Evolutionary conservation across 2,888 invertebrate genomes (phyloP), one percentile per base, ranked within the genome.

Genomic region (Scrobipalpa costella): DNA sequence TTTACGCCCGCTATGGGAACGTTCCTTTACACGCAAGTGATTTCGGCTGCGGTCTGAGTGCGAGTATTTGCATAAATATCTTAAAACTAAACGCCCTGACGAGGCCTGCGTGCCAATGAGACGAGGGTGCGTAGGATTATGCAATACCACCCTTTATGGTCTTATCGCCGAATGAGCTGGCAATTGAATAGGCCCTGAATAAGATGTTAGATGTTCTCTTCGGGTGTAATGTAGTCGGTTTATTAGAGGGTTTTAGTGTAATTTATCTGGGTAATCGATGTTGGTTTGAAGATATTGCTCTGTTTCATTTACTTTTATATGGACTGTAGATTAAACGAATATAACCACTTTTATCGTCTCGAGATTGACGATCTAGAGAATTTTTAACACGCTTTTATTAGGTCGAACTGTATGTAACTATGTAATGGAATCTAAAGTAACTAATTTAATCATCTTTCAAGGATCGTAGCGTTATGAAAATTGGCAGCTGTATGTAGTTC

Each of bases 11-110:
- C 50, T 2, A 21, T 36, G 61, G 61, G 61, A 64, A 33, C 61
- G 15, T 60, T 63, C 27, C 36, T 36, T 38, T 47, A 55, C 34
- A 34, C 59, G 57, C 65, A 74, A 65, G 65, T 71, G 71, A 73
- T 68, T 71, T 67, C 65, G 69, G 68, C 67, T 68, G 64, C 64
- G 69, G 65, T 64, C 57, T 33, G 50, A 44, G 50, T 9, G 55
- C 68, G 65, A 52, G 67, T 57, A 76, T 76, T 74, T 73, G 67
- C 71, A 71, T 75, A 70, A 72, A 69, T 73, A 72, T 68, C 67
- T 69, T 66, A 63, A 70, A 71, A 76, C 70, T 74, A 72, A 76
- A 73, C 71, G 71, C 64, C 68, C 62, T 64, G 63, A 74, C 75
- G 70, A 66, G 73, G 73, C 69, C 68, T 65, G 75, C 63, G 67